phyloP scores from a whole-genome alignment of 2,113 vertebrate genomes.

The Barbus barbus region DNA sequence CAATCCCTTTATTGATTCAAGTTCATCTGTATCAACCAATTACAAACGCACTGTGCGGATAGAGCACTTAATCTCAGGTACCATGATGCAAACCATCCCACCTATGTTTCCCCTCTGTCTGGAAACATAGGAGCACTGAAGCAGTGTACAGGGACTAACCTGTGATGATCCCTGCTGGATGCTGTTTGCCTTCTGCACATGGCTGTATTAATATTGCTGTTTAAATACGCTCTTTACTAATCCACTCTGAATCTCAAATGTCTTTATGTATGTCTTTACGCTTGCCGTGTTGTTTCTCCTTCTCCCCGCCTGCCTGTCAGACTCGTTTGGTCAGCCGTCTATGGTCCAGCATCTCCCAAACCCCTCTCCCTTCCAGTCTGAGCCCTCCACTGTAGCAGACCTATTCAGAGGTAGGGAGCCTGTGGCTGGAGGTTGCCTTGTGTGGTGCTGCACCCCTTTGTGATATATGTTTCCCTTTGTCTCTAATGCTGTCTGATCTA shows the following conservation, averaged over 20 bases:
- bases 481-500: constrained; percentile 10
- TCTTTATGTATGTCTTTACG: constrained; percentile 44
- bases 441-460: constrained; percentile 28
- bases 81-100: constrained; percentile 73
- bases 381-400: constrained; percentile 87
- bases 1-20: constrained; percentile 87
- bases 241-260: constrained; percentile 23
- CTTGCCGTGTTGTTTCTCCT: constrained; percentile 54
- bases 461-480: constrained; percentile 22
- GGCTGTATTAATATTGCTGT: constrained; percentile 31
- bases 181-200: constrained; percentile 35
- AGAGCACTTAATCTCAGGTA: constrained; percentile 85
- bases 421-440: constrained; percentile 46
- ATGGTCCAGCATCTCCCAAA: constrained; percentile 81
- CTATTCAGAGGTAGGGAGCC: constrained; percentile 87
- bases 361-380: constrained; percentile 83
- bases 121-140: constrained; percentile 70
- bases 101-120: constrained; percentile 75
- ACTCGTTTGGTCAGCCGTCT: constrained; percentile 88
- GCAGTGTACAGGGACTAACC: constrained; percentile 47
- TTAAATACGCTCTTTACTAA: constrained; percentile 35
- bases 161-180: constrained; percentile 21
- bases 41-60: constrained; percentile 84
- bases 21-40: constrained; percentile 82
- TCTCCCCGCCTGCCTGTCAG: constrained; percentile 67